phyloP scores from a whole-genome alignment of 2,888 invertebrate species.

The Idaea straminata region DNA sequence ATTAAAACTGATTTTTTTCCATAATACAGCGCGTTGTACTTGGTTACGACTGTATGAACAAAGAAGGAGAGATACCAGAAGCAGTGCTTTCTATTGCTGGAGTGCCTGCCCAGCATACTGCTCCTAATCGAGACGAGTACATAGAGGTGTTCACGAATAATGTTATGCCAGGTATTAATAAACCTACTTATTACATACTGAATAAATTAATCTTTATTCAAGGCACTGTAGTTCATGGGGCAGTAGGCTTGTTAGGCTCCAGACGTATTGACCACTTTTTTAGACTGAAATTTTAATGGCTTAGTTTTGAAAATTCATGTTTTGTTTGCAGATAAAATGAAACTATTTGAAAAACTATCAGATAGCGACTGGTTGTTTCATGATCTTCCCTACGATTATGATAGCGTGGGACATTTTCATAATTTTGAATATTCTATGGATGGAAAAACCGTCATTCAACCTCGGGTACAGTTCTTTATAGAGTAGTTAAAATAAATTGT shows the following conservation, averaged over 20 bases:
- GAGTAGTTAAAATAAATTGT: too few relatives aligned
- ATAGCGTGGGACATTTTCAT: conserved; percentile 56
- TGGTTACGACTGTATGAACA: conserved; percentile 58
- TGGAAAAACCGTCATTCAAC: conserved; percentile 49
- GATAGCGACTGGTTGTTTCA: conserved; percentile 57
- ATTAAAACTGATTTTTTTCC: neutral
- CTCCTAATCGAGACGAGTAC: conserved; percentile 52
- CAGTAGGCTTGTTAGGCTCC: neutral
- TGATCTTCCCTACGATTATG: conserved; percentile 49
- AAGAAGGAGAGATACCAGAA: conserved; percentile 43
- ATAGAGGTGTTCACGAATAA: conserved; percentile 44
- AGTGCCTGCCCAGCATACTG: conserved; percentile 62
- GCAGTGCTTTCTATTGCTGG: conserved; percentile 54
- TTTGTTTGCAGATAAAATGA: conserved; percentile 46
- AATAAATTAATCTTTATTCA: neutral
- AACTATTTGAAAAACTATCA: conserved; percentile 43
- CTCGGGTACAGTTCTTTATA: conserved; percentile 33
- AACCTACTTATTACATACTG: neutral
- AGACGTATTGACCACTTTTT: neutral
- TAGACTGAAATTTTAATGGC: neutral
- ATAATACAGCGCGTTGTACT: conserved; percentile 48
- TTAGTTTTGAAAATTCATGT: neutral
- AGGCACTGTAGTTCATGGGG: neutral
- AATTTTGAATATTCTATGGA: conserved; percentile 48
- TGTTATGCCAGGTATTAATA: conserved; percentile 50